A percentile compares a stretch with the other conserved stretches of the same genome.
Conservation (phyloP, 2,888 invertebrate species). For the Protonemura montana region DNA sequence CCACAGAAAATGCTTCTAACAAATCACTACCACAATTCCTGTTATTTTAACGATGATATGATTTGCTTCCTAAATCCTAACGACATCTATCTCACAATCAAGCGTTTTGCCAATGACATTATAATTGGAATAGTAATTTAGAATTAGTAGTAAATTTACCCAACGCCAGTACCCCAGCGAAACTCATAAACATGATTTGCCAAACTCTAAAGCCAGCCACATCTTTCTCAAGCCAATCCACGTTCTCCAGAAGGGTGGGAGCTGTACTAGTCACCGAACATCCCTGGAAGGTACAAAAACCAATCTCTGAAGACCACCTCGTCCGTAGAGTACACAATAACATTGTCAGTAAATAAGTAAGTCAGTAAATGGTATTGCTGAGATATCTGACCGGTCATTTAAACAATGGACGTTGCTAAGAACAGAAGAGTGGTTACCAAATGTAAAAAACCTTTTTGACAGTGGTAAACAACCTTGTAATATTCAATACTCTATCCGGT, state of each 20-base stretch:
- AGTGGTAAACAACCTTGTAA: no score
- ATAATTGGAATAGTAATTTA: neutral
- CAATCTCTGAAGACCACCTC: neutral
- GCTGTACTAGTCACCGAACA: constrained; percentile 38
- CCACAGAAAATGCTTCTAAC: neutral
- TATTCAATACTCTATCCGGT: no score
- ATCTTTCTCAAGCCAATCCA: constrained; percentile 78
- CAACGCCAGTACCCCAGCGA: constrained; percentile 69
- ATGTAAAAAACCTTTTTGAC: no score
- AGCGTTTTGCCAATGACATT: neutral
- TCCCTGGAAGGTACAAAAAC: constrained; percentile 30
- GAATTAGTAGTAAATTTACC: constrained; percentile 59
- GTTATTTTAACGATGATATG: neutral
- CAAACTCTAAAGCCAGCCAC: constrained; percentile 77
- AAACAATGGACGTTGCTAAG: no score
- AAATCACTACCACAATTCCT: constrained; percentile 29
- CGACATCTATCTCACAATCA: neutral
- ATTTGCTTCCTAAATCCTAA: neutral
- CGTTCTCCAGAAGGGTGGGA: constrained; percentile 47
- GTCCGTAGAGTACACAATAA: no score
- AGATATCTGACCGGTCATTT: no score
- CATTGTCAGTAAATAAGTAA: no score
- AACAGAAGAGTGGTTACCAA: no score
- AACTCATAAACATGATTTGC: constrained; percentile 79
- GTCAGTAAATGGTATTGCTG: no score